Base-by-base conservation (phyloP, 2,113 vertebrate species). In the Pollachius pollachius region DNA sequence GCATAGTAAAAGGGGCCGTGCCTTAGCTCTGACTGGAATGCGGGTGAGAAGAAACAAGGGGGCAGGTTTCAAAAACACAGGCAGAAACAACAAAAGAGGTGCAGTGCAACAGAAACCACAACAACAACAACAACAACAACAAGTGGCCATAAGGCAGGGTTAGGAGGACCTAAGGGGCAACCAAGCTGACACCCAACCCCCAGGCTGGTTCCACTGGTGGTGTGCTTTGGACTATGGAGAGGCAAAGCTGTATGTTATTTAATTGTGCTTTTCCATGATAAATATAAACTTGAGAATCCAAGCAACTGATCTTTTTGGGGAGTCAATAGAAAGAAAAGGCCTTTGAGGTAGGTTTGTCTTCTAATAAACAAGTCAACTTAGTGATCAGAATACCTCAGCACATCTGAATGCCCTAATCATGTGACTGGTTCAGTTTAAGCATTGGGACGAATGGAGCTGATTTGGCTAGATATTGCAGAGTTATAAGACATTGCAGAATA, bases 1-100 rank as follows among this genome's bases (percentile, higher is more conserved):
- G 97, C 90, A 98, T 99, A 99, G 96, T 99, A 98, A 99, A 99
- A 99, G 94, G 97, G 97, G 96, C 97, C 97, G 95, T 99, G 97
- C 96, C 97, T 99, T 98, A 99, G 96, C 86, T 98, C 96, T 96
- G 96, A 99, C 97, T 99, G 97, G 90, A 99, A 99, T 95, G 97
- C 96, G 97, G 96, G 96, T 94, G 96, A 99, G 94, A 13, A 99
- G 90, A 98, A 94, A 99, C 94, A 98, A 88, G 95, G 92, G 12
- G 94, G 93, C 90, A 92, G 94, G 95, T 96, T 96, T 96, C 94
- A 96, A 97, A 94, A 96, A 93, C 41, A 90, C 87, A 91, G 79
- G 86, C 87, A 89, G 82, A 83, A 94, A 94, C 86, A 90, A 69
- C 30, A 71, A 88, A 89, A 86, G 88, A 89, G 85, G 84, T 90